Conservation (phyloP, 2,797 vertebrate species). For the Anomalospiza imberbis region DNA sequence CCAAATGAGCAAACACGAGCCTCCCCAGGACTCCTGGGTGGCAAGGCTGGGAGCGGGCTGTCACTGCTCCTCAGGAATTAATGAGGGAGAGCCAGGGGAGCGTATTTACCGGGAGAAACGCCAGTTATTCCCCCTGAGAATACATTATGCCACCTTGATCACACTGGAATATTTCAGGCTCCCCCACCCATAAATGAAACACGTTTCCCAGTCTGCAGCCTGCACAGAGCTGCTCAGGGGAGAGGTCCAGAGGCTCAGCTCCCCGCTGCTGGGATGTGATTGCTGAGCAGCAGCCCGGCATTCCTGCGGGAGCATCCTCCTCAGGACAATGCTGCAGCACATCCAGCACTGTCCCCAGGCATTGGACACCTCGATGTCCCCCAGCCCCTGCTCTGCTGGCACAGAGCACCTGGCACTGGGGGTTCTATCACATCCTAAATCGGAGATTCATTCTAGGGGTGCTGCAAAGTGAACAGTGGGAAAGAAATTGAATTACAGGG, state of each 20-base stretch:
- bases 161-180: not conserved
- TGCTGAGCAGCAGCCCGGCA: slow-evolving; percentile 29
- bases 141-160: not conserved
- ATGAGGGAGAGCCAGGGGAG: not conserved
- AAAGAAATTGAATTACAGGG: accelerated
- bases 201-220: accelerated
- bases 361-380: not conserved
- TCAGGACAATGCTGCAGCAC: not conserved
- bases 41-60: not conserved
- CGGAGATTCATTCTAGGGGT: not conserved
- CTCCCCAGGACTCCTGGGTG: not conserved
- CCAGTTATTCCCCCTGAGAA: not conserved
- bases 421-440: not conserved
- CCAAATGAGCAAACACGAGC: not conserved
- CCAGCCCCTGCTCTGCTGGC: not conserved
- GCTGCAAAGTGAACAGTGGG: not conserved
- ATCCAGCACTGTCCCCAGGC: not conserved
- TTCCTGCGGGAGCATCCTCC: not conserved
- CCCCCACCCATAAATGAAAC: not conserved
- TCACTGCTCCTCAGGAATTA: not conserved
- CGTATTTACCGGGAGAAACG: not conserved
- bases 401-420: not conserved
- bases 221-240: not conserved
- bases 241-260: not conserved
- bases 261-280: not conserved